phyloP scores from a whole-genome alignment of 2,113 vertebrate species.

The Anarrhichthys ocellatus region DNA sequence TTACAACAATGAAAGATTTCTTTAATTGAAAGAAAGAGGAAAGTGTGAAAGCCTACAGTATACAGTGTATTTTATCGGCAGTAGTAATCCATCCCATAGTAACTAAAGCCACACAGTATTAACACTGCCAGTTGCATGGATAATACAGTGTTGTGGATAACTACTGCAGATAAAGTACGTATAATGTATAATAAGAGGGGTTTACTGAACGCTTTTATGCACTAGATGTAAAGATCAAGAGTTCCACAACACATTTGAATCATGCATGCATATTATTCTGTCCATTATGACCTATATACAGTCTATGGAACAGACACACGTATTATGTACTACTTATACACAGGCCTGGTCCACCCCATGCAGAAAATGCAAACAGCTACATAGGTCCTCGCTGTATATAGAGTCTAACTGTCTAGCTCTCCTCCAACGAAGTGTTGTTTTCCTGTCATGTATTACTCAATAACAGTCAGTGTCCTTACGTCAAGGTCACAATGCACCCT shows the following conservation, averaged over 20 bases:
- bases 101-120: background rate
- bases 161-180: background rate
- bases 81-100: background rate
- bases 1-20: background rate
- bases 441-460: background rate
- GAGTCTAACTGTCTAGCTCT: background rate
- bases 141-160: background rate
- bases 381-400: background rate
- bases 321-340: background rate
- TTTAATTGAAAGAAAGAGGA: background rate
- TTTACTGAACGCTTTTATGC: background rate
- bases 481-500: constrained; percentile 13
- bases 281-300: background rate
- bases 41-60: background rate
- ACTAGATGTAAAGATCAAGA: background rate
- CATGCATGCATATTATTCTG: background rate
- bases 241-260: background rate
- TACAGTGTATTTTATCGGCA: constrained; percentile 5
- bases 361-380: background rate
- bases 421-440: background rate
- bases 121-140: background rate
- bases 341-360: background rate
- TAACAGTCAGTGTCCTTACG: background rate
- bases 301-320: background rate
- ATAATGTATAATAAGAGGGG: background rate